Base-by-base conservation (phyloP, 2,888 invertebrate species). In the Dyspetes luteomarginatus region DNA sequence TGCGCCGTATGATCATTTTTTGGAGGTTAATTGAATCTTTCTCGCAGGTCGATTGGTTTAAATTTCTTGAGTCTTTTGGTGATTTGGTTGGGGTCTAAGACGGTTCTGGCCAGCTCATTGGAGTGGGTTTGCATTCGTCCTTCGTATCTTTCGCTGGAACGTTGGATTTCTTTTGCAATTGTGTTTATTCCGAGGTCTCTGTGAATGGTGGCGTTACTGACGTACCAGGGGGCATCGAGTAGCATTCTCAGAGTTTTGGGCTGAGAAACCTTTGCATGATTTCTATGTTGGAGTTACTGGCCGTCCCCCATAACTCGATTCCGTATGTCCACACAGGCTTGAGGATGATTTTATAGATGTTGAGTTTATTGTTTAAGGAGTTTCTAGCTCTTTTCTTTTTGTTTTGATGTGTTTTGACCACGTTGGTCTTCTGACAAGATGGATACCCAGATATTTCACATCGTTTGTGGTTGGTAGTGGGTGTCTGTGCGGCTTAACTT, bases 391-490 rank as follows among this genome's bases (percentile, higher is more conserved):
- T 1, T 73, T 26, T 24, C 41, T 60, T 71, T 71, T 79, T 60
- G 60, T 56, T 72, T 52, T 28, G 3, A 30, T 67, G 26, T 58
- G 45, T 7, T 64, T 36, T 17, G 30, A 1, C 81, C 82, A 85
- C n/a, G 62, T 83, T 3, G 84, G 69, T 48, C 79, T 60, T 15
- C 69, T 52, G 62, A 85, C 83, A 2, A 85, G 77, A 24, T 80
- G 76, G 7, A 86, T 76, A 7, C 83, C 85, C 0, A 87, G 81
- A 69, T 85, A 86, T 81, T 84, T 83, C 1, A 78, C 85, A 9
- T 68, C 43, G 36, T 82, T 73, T 19, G 19, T 43, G 17, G 55
- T 64, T 30, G 84, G 82, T 4, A 84, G 55, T 12, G 48, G 36
- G 17, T 64, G 24, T 1, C 55, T 62, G 71, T 86, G 71, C 15